Evolutionary conservation across 1,140 invertebrate genomes (phyloP), one percentile per base, ranked within the genome.

Genomic region (Hypothenemus hampei): DNA sequence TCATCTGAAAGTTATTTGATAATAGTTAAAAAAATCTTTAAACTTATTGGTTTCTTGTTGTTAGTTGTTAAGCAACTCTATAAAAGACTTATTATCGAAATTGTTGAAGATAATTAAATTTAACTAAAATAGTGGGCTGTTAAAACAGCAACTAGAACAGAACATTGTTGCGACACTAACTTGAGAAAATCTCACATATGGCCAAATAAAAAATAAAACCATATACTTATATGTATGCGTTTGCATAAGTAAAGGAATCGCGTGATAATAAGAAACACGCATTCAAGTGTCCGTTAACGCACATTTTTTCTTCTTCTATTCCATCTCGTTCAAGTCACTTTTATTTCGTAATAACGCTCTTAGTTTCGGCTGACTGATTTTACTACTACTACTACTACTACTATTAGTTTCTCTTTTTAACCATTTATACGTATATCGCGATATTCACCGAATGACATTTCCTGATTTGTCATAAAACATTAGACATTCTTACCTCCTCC

Each of bases 131-230:
- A n/a, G n/a, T n/a, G n/a, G n/a, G 23, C 36, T 35, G 44, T 52
- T 52, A 43, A 33, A 35, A n/a, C 15, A 44, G 39, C 23, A 52
- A 52, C 36, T 52, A 52, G 49, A 52, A 52, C 49, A 52, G 49
- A 52, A 52, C 37, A 1, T 6, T 15, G 10, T 35, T 40, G 39
- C 36, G 23, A 50, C 36, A 36, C 22, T 49, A 13, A 29, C 24
- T 15, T 13, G 43, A 45, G 11, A 20, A 35, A 8, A 31, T 16
- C 19, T 20, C 31, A 19, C 23, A 35, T 35, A 22, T 35, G 19
- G 21, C 19, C 4, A 39, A 37, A 37, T 15, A 8, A 37, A 23
- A 35, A 3, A 29, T 46, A 40, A 29, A 51, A 41, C 19, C 10
- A 7, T n/a, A n/a, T n/a, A n/a, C n/a, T n/a, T n/a, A n/a, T n/a